Evolutionary conservation across 2,113 vertebrate genomes (phyloP), one percentile per base, ranked within the genome.

Genomic region (Morphnarchus princeps): DNA sequence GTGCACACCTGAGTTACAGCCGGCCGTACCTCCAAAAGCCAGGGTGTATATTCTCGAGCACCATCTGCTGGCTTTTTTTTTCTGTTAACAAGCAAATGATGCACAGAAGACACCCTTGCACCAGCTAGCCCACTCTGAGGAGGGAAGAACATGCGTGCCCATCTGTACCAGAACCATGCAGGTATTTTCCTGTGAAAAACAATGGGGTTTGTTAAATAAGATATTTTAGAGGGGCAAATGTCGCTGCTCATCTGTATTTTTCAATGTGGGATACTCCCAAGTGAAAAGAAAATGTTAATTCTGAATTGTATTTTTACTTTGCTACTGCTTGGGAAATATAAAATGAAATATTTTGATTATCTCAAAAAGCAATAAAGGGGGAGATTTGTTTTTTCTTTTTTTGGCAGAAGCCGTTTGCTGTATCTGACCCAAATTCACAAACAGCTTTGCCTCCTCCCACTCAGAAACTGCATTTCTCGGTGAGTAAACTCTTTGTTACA

Each of bases 391-490:
- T 31, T 20, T 11, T 25, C 1, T 10, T 19, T 7, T 80, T 73
- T 62, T 81, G 80, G 83, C 91, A 93, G 77, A 57, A 79, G 52
- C 21, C 4, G 9, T 89, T 90, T 31, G 29, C 87, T 85, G 90
- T 85, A 72, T 76, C 84, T 90, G 91, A 91, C 90, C 87, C 95
- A 96, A 94, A 95, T 88, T 69, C 93, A 74, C 81, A 65, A 73
- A 22, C 78, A 80, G 84, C 84, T 90, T 65, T 69, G 52, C 95
- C 78, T 93, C 93, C 78, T 94, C 93, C 94, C 84, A 57, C 89
- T 92, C 91, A 49, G 38, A 55, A 94, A 36, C 47, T 9, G 43
- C 59, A 50, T 54, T 87, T 74, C 72, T 78, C 11, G 1, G 83
- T 17, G 87, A 96, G 78, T 65, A 93, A 91, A 95, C 66, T 49